Base-by-base conservation (phyloP, 2,113 vertebrate genomes). In the Sciurus niger region DNA sequence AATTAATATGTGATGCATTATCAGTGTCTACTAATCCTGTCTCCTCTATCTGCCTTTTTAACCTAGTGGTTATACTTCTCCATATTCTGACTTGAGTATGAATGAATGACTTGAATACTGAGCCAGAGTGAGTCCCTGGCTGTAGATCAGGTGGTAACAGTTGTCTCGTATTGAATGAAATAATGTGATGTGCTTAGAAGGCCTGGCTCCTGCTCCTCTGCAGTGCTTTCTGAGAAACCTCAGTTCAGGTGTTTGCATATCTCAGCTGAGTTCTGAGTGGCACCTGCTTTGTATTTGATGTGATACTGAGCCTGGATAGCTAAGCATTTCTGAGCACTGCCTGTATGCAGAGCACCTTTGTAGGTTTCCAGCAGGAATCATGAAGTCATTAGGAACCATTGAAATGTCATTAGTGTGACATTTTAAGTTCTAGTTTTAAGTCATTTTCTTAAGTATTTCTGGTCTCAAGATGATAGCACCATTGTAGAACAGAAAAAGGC, bases 391-490 rank as follows among this genome's bases (percentile, higher is more conserved):
- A 48, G 46, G 46, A 48, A 48, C 46, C 46, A 48, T 48, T 48
- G 46, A 48, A 48, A 48, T 48, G 11, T 43, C 55, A 76, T 34
- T 83, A 79, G 58, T 55, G 20, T 86, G 48, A 30, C 72, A 9
- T 70, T 85, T 89, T 89, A 34, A 55, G 76, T 87, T 90, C 51
- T 79, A 58, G 51, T 58, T 91, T 32, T 20, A 37, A 78, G 43
- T 78, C 20, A 72, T 48, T 51, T 87, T 22, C 28, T 78, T 70
- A 6, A 79, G 37, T 53, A 65, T 82, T 68, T 24, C 8, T 32
- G 28, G 17, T 74, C 17, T 58, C n/a, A 85, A 37, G 67, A 32
- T 92, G 46, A 76, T 0, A 1, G 68, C 13, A 79, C 46, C 48
- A 55, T 46, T 46, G 63, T 60, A 89, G 34, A 76, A 55, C 51